Conservation (phyloP, 1,140 invertebrate species). For the Ips typographus region DNA sequence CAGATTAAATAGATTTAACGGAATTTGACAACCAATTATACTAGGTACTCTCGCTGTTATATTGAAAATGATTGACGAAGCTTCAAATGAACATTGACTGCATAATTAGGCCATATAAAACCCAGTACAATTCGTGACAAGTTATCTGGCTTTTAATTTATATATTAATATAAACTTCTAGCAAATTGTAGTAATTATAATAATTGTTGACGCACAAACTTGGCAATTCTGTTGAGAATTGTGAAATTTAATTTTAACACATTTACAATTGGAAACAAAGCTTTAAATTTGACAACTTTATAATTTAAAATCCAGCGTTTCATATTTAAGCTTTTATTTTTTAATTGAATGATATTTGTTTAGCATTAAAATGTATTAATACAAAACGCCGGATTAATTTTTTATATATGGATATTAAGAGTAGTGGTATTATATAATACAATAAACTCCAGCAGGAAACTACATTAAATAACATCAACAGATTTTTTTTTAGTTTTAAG, state of each 20-base stretch:
- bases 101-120: conserved; percentile 5
- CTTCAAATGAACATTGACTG: background rate
- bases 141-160: conserved; percentile 25
- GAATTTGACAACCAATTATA: conserved; percentile 16
- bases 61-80: conserved; percentile 6
- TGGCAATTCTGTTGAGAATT: too few relatives aligned
- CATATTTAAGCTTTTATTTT: background rate
- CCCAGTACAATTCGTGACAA: conserved; percentile 19
- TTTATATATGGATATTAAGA: conserved; percentile 13
- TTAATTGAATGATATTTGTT: background rate
- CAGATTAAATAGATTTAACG: conserved; percentile 42
- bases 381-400: background rate
- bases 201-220: background rate
- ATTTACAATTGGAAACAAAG: conserved; percentile 23
- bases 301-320: conserved; percentile 12
- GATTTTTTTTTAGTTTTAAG: conserved; percentile 38
- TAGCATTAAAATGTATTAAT: background rate
- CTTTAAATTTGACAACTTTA: conserved; percentile 20
- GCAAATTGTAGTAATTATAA: conserved; percentile 12
- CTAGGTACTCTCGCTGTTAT: background rate
- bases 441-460: conserved; percentile 45
- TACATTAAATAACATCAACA: conserved; percentile 47
- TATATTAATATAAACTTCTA: conserved; percentile 18
- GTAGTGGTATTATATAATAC: conserved; percentile 24
- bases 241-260: conserved; percentile 21